Evolutionary conservation across 2,888 invertebrate species (phyloP), one percentile per base, ranked within the genome.

Genomic region (Zootermopsis nevadensis): DNA sequence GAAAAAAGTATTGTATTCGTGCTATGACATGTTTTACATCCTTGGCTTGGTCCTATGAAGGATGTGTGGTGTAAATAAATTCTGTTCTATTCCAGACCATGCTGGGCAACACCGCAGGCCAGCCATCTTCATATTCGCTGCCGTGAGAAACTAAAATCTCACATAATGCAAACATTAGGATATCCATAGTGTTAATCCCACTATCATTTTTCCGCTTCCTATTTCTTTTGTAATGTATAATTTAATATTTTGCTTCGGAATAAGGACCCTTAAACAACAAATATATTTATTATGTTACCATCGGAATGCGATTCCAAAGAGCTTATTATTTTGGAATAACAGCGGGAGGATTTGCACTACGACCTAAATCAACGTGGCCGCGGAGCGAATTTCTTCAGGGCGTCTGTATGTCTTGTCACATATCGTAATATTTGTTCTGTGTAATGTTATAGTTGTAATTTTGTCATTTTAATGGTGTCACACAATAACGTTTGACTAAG

Each of bases 401-500:
- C 79, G 60, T 79, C 66, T 27, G 66, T 15, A 35, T 22, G 30
- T 79, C 12, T 6, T 79, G 30, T 24, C 15, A 76, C 30, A 38
- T 38, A 27, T 48, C 38, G 19, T 48, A 38, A 33, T 77, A 55
- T 33, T 19, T 48, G 31, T n/a, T n/a, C 42, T 22, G 2, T 31
- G 42, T 77, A 55, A 77, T 77, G 19, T 31, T 77, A 19, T 77
- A 30, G n/a, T 33, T 31, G 24, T 35, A 79, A 27, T 38, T 55
- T 60, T n/a, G n/a, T 8, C n/a, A 66, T 79, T 66, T 79, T 66
- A 38, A 79, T 79, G 79, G 33, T 79, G 79, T 38, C 79, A 79
- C 66, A 31, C 66, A 33, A 60, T 27, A 60, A 79, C 33, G 79
- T 79, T 79, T 79, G 66, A 82, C 76, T 53, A 42, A 38, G 4